Evolutionary conservation across 2,888 invertebrate genomes (phyloP).

Genomic region (Ochropleura leucogaster): DNA sequence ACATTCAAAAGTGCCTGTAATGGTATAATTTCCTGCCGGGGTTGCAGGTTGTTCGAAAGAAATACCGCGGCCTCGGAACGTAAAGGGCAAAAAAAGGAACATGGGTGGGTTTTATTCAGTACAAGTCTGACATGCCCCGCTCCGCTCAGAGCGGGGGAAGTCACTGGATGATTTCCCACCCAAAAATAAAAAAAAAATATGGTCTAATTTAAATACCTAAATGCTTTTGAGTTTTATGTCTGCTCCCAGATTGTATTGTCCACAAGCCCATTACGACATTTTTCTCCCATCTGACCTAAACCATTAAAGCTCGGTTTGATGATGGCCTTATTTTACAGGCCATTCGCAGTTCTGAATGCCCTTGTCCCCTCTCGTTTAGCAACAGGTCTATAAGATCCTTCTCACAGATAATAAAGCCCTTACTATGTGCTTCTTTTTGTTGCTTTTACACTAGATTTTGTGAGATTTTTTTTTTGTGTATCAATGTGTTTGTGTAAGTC

Average conservation of each 20-base stretch:
- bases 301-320: slow-evolving; percentile 4
- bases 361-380: slow-evolving; percentile 54
- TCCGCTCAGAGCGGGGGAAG: no score
- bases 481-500: slow-evolving; percentile 9
- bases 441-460: slow-evolving; percentile 16
- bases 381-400: slow-evolving; percentile 67
- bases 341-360: slow-evolving; percentile 44
- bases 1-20: no score
- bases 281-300: slow-evolving; percentile 9
- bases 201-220: no score
- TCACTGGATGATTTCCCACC: no score
- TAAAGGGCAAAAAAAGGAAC: no score
- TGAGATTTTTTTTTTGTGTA: slow-evolving; percentile 15
- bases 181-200: no score
- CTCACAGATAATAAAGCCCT: slow-evolving; percentile 55
- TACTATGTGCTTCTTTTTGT: slow-evolving; percentile 47
- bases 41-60: no score
- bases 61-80: no score
- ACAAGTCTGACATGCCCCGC: no score
- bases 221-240: no score
- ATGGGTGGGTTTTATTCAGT: no score
- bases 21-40: no score
- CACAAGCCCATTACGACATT: slow-evolving; percentile 1
- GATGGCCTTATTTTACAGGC: slow-evolving; percentile 50
- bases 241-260: background rate